Percentiles rank a stretch among this genome's conserved stretches.
phyloP scores from a whole-genome alignment of 2,797 vertebrate species.

The Psittacula derbiana region DNA sequence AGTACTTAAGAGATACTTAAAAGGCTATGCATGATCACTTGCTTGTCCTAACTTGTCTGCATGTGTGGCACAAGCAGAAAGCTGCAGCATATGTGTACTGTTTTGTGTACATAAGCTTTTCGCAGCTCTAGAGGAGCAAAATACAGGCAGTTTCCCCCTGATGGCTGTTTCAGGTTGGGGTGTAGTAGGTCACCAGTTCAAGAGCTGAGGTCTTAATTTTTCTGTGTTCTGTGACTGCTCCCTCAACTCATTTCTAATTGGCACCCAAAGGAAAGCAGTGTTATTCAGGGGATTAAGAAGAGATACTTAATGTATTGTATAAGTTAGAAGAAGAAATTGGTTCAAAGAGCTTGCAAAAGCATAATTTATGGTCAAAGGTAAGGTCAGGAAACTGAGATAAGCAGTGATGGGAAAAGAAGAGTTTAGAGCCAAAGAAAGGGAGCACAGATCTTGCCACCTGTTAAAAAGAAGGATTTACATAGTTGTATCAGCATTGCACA shows the following conservation, averaged over 20 bases:
- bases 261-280: background rate
- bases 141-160: background rate
- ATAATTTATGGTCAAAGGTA: background rate
- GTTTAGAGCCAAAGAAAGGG: background rate
- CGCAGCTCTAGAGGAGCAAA: background rate
- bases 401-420: background rate
- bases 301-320: background rate
- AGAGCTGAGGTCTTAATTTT: background rate
- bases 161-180: background rate
- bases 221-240: background rate
- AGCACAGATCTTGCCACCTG: background rate
- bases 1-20: background rate
- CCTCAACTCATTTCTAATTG: background rate
- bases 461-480: fast-evolving
- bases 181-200: background rate
- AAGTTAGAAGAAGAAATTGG: background rate
- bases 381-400: background rate
- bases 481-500: background rate
- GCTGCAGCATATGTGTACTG: fast-evolving
- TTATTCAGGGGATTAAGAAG: background rate
- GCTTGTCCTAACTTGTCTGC: background rate
- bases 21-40: fast-evolving
- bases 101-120: background rate
- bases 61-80: background rate
- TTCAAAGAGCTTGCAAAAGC: background rate